Percentiles rank a stretch among this genome's conserved stretches.
phyloP scores from a whole-genome alignment of 2,797 vertebrate species.

The Cossypha caffra region DNA sequence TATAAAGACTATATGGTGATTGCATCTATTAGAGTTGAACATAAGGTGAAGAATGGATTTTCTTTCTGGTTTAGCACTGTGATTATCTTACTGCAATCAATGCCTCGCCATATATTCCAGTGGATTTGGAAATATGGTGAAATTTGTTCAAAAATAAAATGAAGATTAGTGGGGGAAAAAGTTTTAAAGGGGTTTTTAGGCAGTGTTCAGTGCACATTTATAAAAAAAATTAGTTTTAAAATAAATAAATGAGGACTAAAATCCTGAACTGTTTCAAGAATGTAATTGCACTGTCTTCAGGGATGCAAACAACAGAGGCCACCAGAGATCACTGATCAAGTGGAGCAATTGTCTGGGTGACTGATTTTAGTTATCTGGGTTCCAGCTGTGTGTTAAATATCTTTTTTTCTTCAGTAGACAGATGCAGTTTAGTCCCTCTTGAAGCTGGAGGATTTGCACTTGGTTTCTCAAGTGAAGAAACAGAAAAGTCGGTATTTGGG shows the following conservation, averaged over 20 bases:
- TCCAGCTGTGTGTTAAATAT: neutral
- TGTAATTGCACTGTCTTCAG: neutral
- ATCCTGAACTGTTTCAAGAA: neutral
- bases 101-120: neutral
- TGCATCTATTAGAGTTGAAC: neutral
- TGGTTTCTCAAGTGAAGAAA: slow-evolving; percentile 21
- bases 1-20: neutral
- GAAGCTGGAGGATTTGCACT: neutral
- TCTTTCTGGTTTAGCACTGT: neutral
- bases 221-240: neutral
- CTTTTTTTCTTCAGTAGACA: neutral
- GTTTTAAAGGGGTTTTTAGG: neutral
- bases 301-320: neutral
- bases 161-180: neutral
- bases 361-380: neutral
- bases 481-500: neutral
- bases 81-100: neutral
- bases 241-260: neutral
- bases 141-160: neutral
- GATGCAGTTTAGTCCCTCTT: neutral
- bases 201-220: neutral
- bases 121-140: neutral
- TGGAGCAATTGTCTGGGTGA: neutral
- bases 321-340: neutral
- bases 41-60: neutral